phyloP scores from a whole-genome alignment of 2,888 invertebrate species.

The Mechanitis mazaeus region DNA sequence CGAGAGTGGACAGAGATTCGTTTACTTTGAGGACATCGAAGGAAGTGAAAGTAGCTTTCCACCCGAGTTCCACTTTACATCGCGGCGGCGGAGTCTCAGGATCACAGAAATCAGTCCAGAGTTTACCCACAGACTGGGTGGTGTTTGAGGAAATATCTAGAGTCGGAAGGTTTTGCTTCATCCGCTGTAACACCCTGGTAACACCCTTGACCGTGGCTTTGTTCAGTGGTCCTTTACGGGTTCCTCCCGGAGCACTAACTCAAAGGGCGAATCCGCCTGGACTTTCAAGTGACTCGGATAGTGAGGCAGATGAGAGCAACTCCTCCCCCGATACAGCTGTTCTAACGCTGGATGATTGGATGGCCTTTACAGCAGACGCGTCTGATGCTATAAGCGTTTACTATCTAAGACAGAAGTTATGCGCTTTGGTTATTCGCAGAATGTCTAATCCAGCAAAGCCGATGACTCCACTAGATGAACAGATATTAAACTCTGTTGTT shows the following conservation, averaged over 20 bases:
- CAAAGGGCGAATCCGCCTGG: constrained; percentile 68
- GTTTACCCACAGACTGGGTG: constrained; percentile 88
- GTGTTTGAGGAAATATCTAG: constrained; percentile 91
- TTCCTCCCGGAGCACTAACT: constrained; percentile 69
- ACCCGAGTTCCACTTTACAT: constrained; percentile 79
- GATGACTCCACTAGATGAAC: constrained; percentile 79
- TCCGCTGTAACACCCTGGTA: constrained; percentile 87
- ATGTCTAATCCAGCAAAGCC: constrained; percentile 77
- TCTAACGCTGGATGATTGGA: constrained; percentile 85
- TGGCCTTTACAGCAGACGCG: constrained; percentile 81
- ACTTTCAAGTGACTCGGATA: constrained; percentile 66
- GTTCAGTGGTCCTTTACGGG: constrained; percentile 83
- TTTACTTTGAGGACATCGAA: constrained; percentile 80
- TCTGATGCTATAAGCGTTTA: constrained; percentile 80
- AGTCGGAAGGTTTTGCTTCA: constrained; percentile 80
- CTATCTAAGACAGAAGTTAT: constrained; percentile 83
- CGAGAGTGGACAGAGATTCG: constrained; percentile 81
- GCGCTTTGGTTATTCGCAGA: constrained; percentile 80
- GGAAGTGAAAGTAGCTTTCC: constrained; percentile 71
- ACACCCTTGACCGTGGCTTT: constrained; percentile 88
- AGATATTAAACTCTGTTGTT: constrained; percentile 80
- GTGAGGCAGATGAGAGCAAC: constrained; percentile 60
- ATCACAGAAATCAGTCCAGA: constrained; percentile 51
- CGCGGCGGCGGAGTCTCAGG: constrained; percentile 70
- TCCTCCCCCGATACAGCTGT: constrained; percentile 57